Evolutionary conservation across 2,113 vertebrate genomes (phyloP), one percentile per base, ranked within the genome.

Genomic region (Gadus chalcogrammus): DNA sequence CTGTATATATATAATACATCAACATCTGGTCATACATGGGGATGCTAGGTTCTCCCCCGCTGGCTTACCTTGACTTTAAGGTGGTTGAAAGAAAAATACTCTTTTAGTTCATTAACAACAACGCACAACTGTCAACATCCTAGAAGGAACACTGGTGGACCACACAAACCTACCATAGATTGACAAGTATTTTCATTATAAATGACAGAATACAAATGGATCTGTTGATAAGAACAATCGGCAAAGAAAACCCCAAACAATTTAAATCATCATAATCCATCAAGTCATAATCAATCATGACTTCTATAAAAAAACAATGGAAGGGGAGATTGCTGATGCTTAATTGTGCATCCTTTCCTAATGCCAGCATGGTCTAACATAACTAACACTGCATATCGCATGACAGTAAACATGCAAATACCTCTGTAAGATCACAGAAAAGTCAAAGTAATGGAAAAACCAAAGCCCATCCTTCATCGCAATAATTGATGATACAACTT

Each of bases 121-220:
- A 42, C 48, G 17, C 38, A 58, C 53, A 55, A 86, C 84, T 81
- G 78, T 82, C 81, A 88, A 88, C 75, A 85, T 79, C 76, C 77
- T 81, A 83, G 76, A 74, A 72, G 80, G 77, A 84, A 85, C 83
- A 84, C 76, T 79, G 67, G 76, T 72, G 60, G 72, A 79, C 61
- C 78, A n/a, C 55, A 88, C 86, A 80, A 86, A 82, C 64, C 79
- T 77, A 87, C 77, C 59, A 77, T 69, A 82, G 69, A 7, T 74
- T 70, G 83, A 87, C 79, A 79, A 81, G 79, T 71, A 80, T 75
- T 82, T 82, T 77, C 76, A 61, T 81, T 90, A 88, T 83, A 78
- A 74, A 61, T 81, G 89, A 88, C 70, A 85, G 89, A 89, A 84
- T 87, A 87, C 82, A 84, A 86, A 79, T 71, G 75, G 80, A 66